Percentiles rank a stretch among this genome's conserved stretches.
phyloP scores from a whole-genome alignment of 2,888 invertebrate genomes.

The Blastobasis adustella region DNA sequence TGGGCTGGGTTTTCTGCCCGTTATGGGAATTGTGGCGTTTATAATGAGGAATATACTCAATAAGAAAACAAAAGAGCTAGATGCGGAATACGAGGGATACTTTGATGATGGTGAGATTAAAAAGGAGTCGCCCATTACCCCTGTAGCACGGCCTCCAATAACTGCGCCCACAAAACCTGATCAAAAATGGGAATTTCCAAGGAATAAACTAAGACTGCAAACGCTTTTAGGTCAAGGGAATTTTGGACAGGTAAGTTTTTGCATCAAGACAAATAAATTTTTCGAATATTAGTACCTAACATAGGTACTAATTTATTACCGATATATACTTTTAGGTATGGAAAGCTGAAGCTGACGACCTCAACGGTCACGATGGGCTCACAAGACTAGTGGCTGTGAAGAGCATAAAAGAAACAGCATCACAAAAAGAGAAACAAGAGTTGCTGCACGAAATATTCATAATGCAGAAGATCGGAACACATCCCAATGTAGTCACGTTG shows the following conservation, averaged over 20 bases:
- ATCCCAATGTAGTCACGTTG: slow-evolving; percentile 87
- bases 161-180: slow-evolving; percentile 72
- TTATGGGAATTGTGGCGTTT: slow-evolving; percentile 74
- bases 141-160: slow-evolving; percentile 72
- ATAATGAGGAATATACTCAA: slow-evolving; percentile 70
- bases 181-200: slow-evolving; percentile 84
- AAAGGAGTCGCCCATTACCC: slow-evolving; percentile 67
- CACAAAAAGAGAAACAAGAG: slow-evolving; percentile 85
- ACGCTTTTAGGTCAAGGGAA: slow-evolving; percentile 89
- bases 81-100: slow-evolving; percentile 76
- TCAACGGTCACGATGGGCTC: slow-evolving; percentile 83
- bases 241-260: slow-evolving; percentile 80
- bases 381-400: slow-evolving; percentile 90
- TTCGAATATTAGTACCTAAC: neutral
- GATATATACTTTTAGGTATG: slow-evolving; percentile 75
- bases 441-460: slow-evolving; percentile 82
- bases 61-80: slow-evolving; percentile 71
- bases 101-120: slow-evolving; percentile 74
- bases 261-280: neutral
- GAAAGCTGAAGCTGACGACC: slow-evolving; percentile 89
- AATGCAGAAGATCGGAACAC: slow-evolving; percentile 88
- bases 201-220: slow-evolving; percentile 84
- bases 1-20: slow-evolving; percentile 75
- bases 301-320: neutral
- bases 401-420: slow-evolving; percentile 85